Base-by-base conservation (phyloP, 2,113 vertebrate species). In the Sinocyclocheilus maitianheensis region DNA sequence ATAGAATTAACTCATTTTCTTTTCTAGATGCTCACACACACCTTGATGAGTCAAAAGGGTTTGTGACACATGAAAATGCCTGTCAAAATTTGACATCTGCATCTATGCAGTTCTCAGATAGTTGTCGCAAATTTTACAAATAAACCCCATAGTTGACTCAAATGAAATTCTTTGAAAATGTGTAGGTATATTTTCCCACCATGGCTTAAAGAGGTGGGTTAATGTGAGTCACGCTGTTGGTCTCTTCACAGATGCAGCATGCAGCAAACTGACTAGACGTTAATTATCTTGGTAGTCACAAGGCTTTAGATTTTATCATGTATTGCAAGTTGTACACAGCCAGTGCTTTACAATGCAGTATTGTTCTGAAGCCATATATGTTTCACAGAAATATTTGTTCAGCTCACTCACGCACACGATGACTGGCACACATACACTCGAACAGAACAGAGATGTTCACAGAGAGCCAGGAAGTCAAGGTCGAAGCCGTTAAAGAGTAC, bases 381-480 rank as follows among this genome's bases (percentile, higher is more conserved):
- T 67, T 81, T 48, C 43, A 46, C 24, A 11, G 34, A 16, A 81
- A 20, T n/a, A 7, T 46, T 24, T 62, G 78, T 67, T 30, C 14
- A 48, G 60, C 20, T 82, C 26, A 13, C 20, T 82, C 26, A 13
- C 26, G 7, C 46, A 22, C 5, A 22, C 34, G 13, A 62, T 62
- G 58, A 43, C 26, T 71, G 24, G 43, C 46, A 48, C 65, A 81
- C 77, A 62, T 10, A 24, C 34, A 48, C 20, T 37, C 4, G 40
- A 55, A 62, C 84, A 72, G 26, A 81, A 34, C 69, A 60, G 51
- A 84, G 77, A 84, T 34, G 53, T 83, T 62, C 65, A 37, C 53
- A 83, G 81, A 69, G 48, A 83, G 83, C 81, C 88, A 89, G 88
- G 88, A 89, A 89, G 88, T 89, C 55, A 78, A 74, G 78, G 58